Conservation (phyloP, 2,888 invertebrate genomes). For the Eumerus sabulonum region DNA sequence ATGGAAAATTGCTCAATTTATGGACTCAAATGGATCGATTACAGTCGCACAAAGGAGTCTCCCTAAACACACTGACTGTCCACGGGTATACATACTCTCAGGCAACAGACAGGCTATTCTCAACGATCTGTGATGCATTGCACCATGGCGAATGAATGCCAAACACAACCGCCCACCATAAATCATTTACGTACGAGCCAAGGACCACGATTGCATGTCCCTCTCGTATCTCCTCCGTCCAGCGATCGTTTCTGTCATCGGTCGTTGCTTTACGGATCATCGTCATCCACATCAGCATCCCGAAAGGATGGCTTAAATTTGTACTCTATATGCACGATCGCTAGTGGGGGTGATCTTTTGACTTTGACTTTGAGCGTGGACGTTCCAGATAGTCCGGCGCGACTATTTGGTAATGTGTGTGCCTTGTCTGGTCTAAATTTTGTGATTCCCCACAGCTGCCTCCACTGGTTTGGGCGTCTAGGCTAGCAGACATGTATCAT, state of each 20-base stretch:
- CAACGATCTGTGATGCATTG: constrained; percentile 67
- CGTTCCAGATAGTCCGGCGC: constrained; percentile 3
- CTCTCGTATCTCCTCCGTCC: constrained; percentile 11
- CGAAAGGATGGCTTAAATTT: constrained; percentile 60
- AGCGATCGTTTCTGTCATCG: constrained; percentile 31
- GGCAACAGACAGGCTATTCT: constrained; percentile 10
- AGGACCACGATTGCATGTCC: constrained; percentile 6
- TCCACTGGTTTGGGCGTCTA: constrained; percentile 27
- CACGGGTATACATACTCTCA: neutral
- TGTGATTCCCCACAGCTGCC: constrained; percentile 16
- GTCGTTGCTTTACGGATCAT: constrained; percentile 55
- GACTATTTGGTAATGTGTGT: too few species aligned
- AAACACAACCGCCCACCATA: constrained; percentile 68
- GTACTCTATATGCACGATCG: constrained; percentile 58
- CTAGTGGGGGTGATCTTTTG: constrained; percentile 45
- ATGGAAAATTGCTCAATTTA: constrained; percentile 69
- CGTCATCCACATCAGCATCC: constrained; percentile 30
- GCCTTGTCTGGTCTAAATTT: too few species aligned
- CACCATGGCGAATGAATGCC: constrained; percentile 62
- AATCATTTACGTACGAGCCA: constrained; percentile 53
- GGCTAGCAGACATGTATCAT: constrained; percentile 61
- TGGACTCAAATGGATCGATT: constrained; percentile 68
- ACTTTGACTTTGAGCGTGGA: constrained; percentile 33
- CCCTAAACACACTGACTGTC: constrained; percentile 33
- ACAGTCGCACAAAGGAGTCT: constrained; percentile 60